Evolutionary conservation across 2,888 invertebrate species (phyloP), one percentile per base, ranked within the genome.

Genomic region (Xylocampa areola): DNA sequence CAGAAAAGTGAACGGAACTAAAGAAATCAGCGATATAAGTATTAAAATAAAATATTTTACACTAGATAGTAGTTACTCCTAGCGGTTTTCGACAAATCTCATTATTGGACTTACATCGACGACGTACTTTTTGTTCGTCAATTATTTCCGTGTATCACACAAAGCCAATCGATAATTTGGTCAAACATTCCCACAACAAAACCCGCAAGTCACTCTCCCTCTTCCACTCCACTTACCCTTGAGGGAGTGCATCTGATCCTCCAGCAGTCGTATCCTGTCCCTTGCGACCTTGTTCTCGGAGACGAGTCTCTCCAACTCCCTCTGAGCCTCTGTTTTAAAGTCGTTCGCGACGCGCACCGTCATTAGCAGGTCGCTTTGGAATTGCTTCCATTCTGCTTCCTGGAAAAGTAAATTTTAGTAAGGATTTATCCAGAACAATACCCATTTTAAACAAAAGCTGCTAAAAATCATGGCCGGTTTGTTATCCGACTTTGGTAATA

Each of bases 331-430:
- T n/a, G 97, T 97, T 91, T 98, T 98, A 91, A 99, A 98, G 90
- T 99, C 98, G 89, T 99, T 98, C 30, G 99, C 99, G 10, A 99
- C 98, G 19, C 98, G 96, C 0, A 99, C 99, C 0, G 98, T 98
- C 94, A 97, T 97, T 37, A 98, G 92, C 1, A 99, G 95, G 88
- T 99, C 99, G 67, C 97, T 96, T 91, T 98, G 98, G 94, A 98
- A 98, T 88, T 98, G 98, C 80, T 97, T 96, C 98, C 98, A 99
- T 88, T 99, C 98, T 19, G 97, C 95, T 73, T 96, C 96, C 95
- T 97, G 2, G 0, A 11, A 19, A 11, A 7, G 35, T n/a, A 17
- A 17, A 2, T 35, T 35, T 29, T 11, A 11, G 10, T 1, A 30
- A 5, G 29, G 1, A 4, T 30, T 11, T 2, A 7, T 2, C 2